Evolutionary conservation across 2,888 invertebrate species (phyloP), one percentile per base, ranked within the genome.

Genomic region (Sympetrum striolatum): DNA sequence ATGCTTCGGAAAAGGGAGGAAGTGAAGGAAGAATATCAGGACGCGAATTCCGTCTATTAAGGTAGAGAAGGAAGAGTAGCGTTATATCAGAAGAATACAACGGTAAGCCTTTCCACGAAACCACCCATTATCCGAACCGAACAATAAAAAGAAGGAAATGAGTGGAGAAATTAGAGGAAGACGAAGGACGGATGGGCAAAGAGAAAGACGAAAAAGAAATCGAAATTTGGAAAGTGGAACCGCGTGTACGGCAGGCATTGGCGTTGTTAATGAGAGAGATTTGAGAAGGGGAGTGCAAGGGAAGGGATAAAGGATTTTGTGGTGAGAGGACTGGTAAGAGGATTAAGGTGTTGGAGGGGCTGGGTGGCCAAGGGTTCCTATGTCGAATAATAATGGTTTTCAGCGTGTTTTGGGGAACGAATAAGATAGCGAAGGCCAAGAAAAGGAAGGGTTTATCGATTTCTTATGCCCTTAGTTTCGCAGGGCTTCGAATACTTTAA

Each of bases 181-280:
- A 18, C 18, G 25, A 48, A 14, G 25, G 15, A 14, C 48, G 10
- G 39, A 39, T 39, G 39, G 2, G 39, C 39, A 44, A 39, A 81
- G 80, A 39, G 39, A 81, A 39, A 39, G 81, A 81, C 39, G 82
- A 22, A 22, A 64, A 22, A 31, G 82, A 35, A 58, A 58, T 35
- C 35, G 82, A 18, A 82, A 58, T 58, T 8, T 31, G 35, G 58
- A 60, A 82, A 82, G 82, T 82, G 82, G 58, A 58, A 82, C 82
- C 37, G 81, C 48, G 48, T 15, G 82, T 22, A 35, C 53, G 82
- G 82, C 58, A 58, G 53, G 35, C 82, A 82, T 58, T 22, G 82
- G 82, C 53, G 82, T 82, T 60, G 82, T 82, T 82, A 82, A 82
- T 82, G 82, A 82, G 82, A 58, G 58, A 58, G 82, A 82, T 82